Evolutionary conservation across 2,797 vertebrate genomes (phyloP), one percentile per base, ranked within the genome.

Genomic region (Argyrosomus regius): DNA sequence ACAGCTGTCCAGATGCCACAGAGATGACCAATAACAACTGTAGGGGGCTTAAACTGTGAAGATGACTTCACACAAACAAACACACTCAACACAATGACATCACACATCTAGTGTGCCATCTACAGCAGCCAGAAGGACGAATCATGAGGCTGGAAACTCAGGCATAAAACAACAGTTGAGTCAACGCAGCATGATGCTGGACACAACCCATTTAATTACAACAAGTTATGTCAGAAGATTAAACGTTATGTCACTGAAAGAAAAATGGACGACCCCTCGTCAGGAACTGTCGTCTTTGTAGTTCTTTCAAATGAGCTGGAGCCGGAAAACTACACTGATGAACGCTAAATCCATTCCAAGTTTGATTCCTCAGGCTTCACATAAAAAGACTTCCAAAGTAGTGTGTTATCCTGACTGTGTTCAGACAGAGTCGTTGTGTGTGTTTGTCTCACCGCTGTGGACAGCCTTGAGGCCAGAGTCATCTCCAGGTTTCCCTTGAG

Each of bases 401-500:
- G n/a, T 39, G 41, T 46, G 13, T 24, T 50, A 43, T 20, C 18
- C 3, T 50, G 16, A 45, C 3, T 43, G 54, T 41, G 26, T 26
- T 46, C 53, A 50, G 46, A 57, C 20, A 7, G 39, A 8, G 20
- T 3, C 13, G 52, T 24, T 41, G n/a, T 56, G 59, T 71, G 54
- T 28, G 28, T 52, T 16, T 82, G 4, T 76, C 96, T 97, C 89
- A 99, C 98, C 75, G 98, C 98, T 28, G 98, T 99, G 49, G 98
- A 99, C 13, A 99, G 94, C 61, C 98, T 95, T 10, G 98, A 99
- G 24, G 98, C 98, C 88, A 99, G 92, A 0, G 98, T 99, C 98
- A 99, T 99, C 95, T 99, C 98, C 91, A 99, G 95, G 90, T 99
- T 99, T 28, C 98, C 98, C 92, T 99, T 99, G 76, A 99, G 97